Conservation (phyloP, 2,113 vertebrate genomes). For the Pedetes capensis region DNA sequence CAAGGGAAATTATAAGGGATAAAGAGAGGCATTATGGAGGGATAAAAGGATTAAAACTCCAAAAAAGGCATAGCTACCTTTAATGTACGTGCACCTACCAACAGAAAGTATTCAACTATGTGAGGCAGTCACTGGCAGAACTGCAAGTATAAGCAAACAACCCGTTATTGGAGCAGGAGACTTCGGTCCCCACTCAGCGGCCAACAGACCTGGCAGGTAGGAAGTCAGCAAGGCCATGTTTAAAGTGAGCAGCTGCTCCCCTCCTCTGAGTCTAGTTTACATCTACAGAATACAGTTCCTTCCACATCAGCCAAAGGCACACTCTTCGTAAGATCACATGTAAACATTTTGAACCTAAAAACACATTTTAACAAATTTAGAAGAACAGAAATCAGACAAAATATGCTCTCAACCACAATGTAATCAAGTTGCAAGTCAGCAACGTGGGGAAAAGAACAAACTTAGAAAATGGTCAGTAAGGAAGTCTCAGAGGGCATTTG, state of each 20-base stretch:
- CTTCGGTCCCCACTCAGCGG: not conserved
- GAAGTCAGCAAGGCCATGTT: not conserved
- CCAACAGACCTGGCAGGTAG: not conserved
- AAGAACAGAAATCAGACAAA: not conserved
- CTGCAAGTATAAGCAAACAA: not conserved
- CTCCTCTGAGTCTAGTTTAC: not conserved
- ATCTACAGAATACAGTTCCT: not conserved
- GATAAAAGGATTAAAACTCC: not conserved
- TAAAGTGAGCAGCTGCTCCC: not conserved
- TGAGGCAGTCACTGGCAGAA: not conserved
- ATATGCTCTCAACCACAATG: not conserved
- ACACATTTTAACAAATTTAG: not conserved
- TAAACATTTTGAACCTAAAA: not conserved
- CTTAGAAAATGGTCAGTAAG: not conserved
- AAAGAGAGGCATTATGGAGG: not conserved
- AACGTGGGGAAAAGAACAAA: not conserved
- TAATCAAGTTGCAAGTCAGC: not conserved
- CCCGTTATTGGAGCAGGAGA: not conserved
- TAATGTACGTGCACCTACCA: not conserved
- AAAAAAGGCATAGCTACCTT: not conserved
- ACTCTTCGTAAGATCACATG: not conserved
- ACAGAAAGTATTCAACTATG: not conserved
- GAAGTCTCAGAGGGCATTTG: not conserved
- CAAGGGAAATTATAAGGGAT: not conserved
- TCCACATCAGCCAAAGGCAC: not conserved